Base-by-base conservation (phyloP, 2,113 vertebrate species). In the Barbus barbus region DNA sequence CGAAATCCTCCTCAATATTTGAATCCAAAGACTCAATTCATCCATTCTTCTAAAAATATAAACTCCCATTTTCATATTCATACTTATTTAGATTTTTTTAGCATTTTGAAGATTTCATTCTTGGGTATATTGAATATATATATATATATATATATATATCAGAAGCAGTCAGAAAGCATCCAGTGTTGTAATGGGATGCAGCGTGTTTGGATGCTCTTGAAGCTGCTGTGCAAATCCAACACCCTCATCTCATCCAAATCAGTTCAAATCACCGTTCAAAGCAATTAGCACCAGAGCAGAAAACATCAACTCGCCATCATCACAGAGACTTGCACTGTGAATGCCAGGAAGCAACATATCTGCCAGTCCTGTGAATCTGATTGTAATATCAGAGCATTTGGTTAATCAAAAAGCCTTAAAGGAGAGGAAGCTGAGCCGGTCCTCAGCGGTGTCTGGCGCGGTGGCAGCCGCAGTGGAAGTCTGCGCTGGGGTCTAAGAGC, bases 401-500 rank as follows among this genome's bases (percentile, higher is more conserved):
- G 56, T 44, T 63, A 12, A 63, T n/a, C 36, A 44, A 33, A 41
- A 22, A 13, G n/a, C 22, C 5, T 44, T 73, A 13, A 44, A 73
- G 44, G 22, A 14, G 73, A 77, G 74, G 20, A 77, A n/a, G 20
- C 11, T 0, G 4, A 22, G 48, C 31, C 24, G 65, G 38, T 16
- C 4, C 46, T 63, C 11, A 65, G 24, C 12, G 53, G 7, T 3
- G 9, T 3, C 13, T 5, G 22, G 12, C 9, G 90, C 91, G 93
- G 88, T 83, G 81, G 69, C 96, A 96, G 78, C 94, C 92, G 38
- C 96, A 97, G 90, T 92, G 93, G 87, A 97, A 97, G 83, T 96
- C 95, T 0, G 94, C 94, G 16, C 89, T 95, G 18, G 94, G 92
- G 79, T 97, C 95, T 80, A 87, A 36, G 81, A 94, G 90, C 18